Base-by-base conservation (phyloP, 2,888 invertebrate genomes). In the Lepidochitona cinerea region DNA sequence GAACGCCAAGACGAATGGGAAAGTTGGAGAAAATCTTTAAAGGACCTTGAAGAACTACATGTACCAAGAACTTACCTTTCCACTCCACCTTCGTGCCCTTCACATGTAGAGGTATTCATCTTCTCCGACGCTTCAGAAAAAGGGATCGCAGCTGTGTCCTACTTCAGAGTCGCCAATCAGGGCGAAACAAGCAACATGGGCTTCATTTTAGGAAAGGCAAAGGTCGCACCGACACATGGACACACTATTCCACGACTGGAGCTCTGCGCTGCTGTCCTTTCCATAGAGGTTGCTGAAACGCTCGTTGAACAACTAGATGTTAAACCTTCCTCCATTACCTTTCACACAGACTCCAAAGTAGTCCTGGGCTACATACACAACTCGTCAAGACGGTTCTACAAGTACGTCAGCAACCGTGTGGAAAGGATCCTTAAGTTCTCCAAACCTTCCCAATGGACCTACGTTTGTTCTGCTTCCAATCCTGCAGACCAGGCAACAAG, bases 11-110 rank as follows among this genome's bases (percentile, higher is more conserved):
- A n/a, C 9, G 71, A 75, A 26, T 79, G 80, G 81, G 32, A 69
- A 0, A 37, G 18, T 14, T 82, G 79, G 79, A 77, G 65, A n/a
- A 66, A 76, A 4, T 80, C 80, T n/a, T 59, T 81, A 9, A 29
- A 59, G 32, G 14, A 14, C n/a, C 54, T 79, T 0, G 59, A 75
- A 41, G n/a, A 65, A 26, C 14, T 35, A 18, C 41, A 41, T 67
- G 12, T 73, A 35, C 18, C 69, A 49, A 23, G 70, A 35, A 18
- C 52, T 33, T 12, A 66, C 67, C 14, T 14, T 7, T 14, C 9
- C n/a, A 53, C 14, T 18, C 14, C 26, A 14, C 49, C 41, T 32
- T 29, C 18, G 9, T 12, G 32, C 9, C 12, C 65, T 23, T 36
- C 26, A 32, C 9, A 18, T 12, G n/a, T 9, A 52, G 41, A 74